Conservation (phyloP, 2,797 vertebrate genomes). For the Muraenolepis orangiensis region DNA sequence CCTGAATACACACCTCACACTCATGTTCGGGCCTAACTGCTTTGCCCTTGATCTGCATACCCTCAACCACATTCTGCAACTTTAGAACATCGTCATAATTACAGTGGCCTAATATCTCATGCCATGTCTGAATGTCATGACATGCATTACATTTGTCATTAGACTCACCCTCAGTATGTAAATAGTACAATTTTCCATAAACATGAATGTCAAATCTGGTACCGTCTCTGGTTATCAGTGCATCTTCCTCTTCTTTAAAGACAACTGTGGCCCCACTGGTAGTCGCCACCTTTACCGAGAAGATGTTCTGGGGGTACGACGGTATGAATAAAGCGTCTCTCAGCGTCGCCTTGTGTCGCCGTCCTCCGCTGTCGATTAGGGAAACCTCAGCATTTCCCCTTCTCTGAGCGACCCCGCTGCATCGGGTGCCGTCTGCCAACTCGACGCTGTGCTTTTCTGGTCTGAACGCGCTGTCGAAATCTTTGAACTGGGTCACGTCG, state of each 20-base stretch:
- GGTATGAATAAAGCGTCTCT: constrained; percentile 13
- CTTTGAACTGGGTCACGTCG: constrained; percentile 16
- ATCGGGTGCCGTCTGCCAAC: constrained; percentile 16
- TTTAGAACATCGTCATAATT: constrained; percentile 21
- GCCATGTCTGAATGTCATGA: constrained; percentile 22
- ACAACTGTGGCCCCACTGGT: constrained; percentile 11
- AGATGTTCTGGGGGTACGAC: constrained; percentile 20
- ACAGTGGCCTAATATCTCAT: constrained; percentile 23
- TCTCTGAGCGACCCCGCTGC: constrained; percentile 18
- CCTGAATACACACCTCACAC: constrained; percentile 25
- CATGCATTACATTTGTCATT: constrained; percentile 20
- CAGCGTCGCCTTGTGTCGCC: neutral
- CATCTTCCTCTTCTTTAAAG: constrained; percentile 12
- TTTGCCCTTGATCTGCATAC: constrained; percentile 15
- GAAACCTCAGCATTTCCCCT: constrained; percentile 10
- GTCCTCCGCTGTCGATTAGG: constrained; percentile 15
- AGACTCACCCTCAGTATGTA: too few relatives aligned
- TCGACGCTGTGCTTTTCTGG: constrained; percentile 8
- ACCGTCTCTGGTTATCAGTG: constrained; percentile 14
- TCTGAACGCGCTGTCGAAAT: constrained; percentile 14
- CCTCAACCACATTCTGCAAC: constrained; percentile 13
- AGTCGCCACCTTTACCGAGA: too few relatives aligned
- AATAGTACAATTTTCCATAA: too few relatives aligned
- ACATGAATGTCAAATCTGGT: constrained; percentile 21
- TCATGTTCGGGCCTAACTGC: neutral